Evolutionary conservation across 2,888 invertebrate genomes (phyloP).

Genomic region (Lissocephala sabroskyi): DNA sequence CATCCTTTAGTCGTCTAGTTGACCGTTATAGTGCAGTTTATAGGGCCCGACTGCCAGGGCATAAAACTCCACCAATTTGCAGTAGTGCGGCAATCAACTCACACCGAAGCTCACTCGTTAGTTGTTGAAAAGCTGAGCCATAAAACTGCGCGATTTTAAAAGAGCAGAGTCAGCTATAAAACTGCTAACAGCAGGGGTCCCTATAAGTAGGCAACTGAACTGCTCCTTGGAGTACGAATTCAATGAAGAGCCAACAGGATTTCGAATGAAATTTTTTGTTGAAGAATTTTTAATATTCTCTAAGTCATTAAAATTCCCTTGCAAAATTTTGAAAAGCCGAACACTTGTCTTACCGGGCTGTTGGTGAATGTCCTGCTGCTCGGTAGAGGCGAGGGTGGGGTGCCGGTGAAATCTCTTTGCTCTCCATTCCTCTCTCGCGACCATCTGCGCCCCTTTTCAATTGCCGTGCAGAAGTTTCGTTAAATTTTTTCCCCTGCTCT

Average conservation of each 20-base stretch:
- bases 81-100: slow-evolving; percentile 39
- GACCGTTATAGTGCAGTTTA: slow-evolving; percentile 42
- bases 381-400: background rate
- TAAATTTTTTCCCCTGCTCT: slow-evolving; percentile 30
- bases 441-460: slow-evolving; percentile 18
- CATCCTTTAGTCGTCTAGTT: background rate
- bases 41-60: slow-evolving; percentile 31
- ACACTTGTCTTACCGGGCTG: slow-evolving; percentile 17
- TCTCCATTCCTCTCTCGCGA: background rate
- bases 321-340: slow-evolving; percentile 10
- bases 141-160: slow-evolving; percentile 19
- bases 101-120: slow-evolving; percentile 33
- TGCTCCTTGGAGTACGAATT: too few relatives aligned
- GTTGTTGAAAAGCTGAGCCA: slow-evolving; percentile 29
- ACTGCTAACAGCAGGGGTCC: slow-evolving; percentile 22
- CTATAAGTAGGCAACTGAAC: slow-evolving; percentile 5
- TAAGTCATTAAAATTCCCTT: slow-evolving; percentile 26
- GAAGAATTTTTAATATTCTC: too few relatives aligned
- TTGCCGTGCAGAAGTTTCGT: slow-evolving; percentile 40
- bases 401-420: background rate
- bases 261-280: too few relatives aligned
- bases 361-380: slow-evolving; percentile 14
- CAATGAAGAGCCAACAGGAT: too few relatives aligned
- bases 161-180: slow-evolving; percentile 26
- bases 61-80: slow-evolving; percentile 34